These are phyloP conservation scores for Gobio gobio DNA, from an alignment of 2,113 vertebrate genomes.

Conservation along the genomic window DNA sequence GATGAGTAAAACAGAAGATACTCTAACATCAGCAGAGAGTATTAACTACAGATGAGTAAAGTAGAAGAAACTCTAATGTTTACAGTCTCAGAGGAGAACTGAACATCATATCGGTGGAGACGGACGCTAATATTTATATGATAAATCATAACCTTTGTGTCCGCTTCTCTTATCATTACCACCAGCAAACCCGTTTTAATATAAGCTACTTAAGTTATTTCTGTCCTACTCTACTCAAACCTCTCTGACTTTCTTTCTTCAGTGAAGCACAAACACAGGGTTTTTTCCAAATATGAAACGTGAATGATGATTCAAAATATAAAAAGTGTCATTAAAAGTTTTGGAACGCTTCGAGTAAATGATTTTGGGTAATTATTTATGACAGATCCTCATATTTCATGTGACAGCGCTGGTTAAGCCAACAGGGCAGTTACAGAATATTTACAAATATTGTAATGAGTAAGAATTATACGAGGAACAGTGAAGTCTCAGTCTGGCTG, in stretches of 20 bases:
- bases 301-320: neutral
- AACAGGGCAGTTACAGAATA: neutral
- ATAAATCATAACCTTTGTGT: neutral
- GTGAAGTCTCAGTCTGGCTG: neutral
- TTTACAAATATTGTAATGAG: slow-evolving; percentile 11
- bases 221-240: no score
- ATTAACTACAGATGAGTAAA: no score
- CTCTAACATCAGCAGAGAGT: no score
- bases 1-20: no score
- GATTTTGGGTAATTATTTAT: neutral
- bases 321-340: neutral
- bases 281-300: neutral
- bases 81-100: no score
- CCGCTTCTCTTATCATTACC: neutral
- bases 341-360: neutral
- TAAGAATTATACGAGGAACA: neutral
- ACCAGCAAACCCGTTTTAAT: neutral
- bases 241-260: neutral
- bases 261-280: neutral
- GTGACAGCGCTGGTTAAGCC: neutral
- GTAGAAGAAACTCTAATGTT: no score
- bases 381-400: neutral
- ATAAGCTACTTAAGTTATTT: neutral
- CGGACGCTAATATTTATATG: neutral
- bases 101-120: no score